Base-by-base conservation (phyloP, 2,797 vertebrate species). In the Philypnodon macrostomus region DNA sequence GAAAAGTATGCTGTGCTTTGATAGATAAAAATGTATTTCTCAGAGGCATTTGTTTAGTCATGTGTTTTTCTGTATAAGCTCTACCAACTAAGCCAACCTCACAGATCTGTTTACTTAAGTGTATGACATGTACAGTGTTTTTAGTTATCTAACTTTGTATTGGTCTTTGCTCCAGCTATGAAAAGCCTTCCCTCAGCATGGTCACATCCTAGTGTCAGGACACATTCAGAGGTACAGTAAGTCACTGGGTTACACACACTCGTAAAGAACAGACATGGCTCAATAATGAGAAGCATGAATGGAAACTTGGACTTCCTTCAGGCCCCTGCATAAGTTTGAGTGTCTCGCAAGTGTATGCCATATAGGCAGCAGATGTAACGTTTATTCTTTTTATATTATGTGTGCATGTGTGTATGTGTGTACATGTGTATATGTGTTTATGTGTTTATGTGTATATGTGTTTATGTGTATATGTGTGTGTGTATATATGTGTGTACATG, bases 181-280 rank as follows among this genome's bases (percentile, higher is more conserved):
- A 85, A 88, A 87, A 84, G 80, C 78, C 77, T 83, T 81, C 80
- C 83, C 79, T 87, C 86, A 83, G 73, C 83, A 50, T 54, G 73
- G 77, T 81, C 85, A 73, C 73, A 79, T 90, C 89, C 89, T 81
- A 81, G 83, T 90, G 90, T 90, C 88, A 85, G 84, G 82, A 88
- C 80, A 68, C 78, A 85, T 90, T 89, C 89, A 87, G 90, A 89
- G 90, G 87, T 86, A 87, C 83, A 83, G 86, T 90, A 90, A 91
- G 89, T 90, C 88, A 87, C 79, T 40, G 81, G 74, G 90, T 92
- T 90, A 91, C 89, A 89, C 63, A 75, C 75, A 70, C 85, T 81
- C 85, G 87, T 92, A 91, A 91, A 92, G 86, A 79, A 73, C 90
- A 92, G 74, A 82, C 87, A 87, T 89, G 57, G 38, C 82, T 70